Conservation (phyloP, 2,113 vertebrate genomes). For the Mormyrus lacerda region DNA sequence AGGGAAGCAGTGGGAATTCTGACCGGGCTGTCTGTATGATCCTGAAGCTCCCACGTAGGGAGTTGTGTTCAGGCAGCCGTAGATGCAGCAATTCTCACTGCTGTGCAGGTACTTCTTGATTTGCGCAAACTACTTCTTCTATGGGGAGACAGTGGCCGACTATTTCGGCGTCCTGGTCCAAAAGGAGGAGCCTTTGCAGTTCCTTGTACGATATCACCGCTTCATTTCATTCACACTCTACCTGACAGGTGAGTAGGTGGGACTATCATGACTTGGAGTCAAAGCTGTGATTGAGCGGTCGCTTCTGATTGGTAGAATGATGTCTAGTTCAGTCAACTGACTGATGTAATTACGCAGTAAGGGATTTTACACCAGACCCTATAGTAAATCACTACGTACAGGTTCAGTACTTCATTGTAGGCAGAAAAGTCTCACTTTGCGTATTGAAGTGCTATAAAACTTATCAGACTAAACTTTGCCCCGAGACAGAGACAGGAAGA, state of each 20-base stretch:
- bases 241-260: slow-evolving; percentile 73
- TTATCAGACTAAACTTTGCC: slow-evolving; percentile 1
- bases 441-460: not conserved
- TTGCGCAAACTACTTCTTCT: slow-evolving; percentile 98
- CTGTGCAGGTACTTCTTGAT: slow-evolving; percentile 84
- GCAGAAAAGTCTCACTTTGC: not conserved
- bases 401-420: not conserved
- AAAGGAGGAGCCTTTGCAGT: slow-evolving; percentile 90
- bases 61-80: no score
- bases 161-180: slow-evolving; percentile 90
- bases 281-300: not conserved
- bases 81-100: not conserved
- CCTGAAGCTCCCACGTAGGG: not conserved
- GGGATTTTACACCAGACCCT: not conserved
- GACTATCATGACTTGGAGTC: not conserved
- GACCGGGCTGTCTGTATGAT: not conserved
- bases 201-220: slow-evolving; percentile 92
- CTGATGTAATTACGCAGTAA: not conserved
- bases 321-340: not conserved
- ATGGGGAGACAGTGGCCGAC: slow-evolving; percentile 92
- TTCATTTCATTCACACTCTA: slow-evolving; percentile 97
- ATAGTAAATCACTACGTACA: not conserved
- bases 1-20: not conserved
- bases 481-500: not conserved
- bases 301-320: not conserved